Percentiles rank a stretch among this genome's conserved stretches.
These are phyloP conservation scores for Phthorimaea operculella DNA, from an alignment of 1,140 invertebrate genomes.

Conservation along the genomic window DNA sequence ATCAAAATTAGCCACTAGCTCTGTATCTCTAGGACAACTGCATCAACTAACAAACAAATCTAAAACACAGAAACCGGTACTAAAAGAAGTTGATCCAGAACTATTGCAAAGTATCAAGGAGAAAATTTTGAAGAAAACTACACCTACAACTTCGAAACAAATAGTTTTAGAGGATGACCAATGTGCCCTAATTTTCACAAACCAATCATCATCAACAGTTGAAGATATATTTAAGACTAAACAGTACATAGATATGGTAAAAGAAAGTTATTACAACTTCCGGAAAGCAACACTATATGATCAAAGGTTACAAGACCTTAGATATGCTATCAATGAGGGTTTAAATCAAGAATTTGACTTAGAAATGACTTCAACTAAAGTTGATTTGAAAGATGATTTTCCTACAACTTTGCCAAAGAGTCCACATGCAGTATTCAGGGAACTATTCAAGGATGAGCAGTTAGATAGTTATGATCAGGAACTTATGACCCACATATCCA, in stretches of 20 bases:
- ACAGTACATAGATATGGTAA: slow-evolving; percentile 52
- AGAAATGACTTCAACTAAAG: slow-evolving; percentile 17
- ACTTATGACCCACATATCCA: slow-evolving; percentile 45
- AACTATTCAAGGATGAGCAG: slow-evolving; percentile 47
- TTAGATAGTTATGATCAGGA: slow-evolving; percentile 55
- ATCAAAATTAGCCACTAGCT: slow-evolving; percentile 70
- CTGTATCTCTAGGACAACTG: slow-evolving; percentile 69
- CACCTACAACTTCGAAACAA: slow-evolving; percentile 18
- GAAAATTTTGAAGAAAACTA: slow-evolving; percentile 50
- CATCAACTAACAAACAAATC: slow-evolving; percentile 65
- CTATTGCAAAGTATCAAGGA: slow-evolving; percentile 54
- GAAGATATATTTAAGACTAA: slow-evolving; percentile 51
- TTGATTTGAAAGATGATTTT: slow-evolving; percentile 8
- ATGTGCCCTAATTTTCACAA: slow-evolving; percentile 58
- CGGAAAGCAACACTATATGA: slow-evolving; percentile 59
- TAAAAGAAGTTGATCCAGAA: slow-evolving; percentile 54
- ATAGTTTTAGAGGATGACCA: slow-evolving; percentile 56
- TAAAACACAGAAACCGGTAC: slow-evolving; percentile 30
- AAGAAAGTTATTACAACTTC: slow-evolving; percentile 66
- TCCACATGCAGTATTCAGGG: slow-evolving; percentile 54
- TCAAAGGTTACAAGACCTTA: slow-evolving; percentile 58
- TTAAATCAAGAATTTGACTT: slow-evolving; percentile 52
- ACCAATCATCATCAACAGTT: slow-evolving; percentile 43
- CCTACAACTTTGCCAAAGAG: slow-evolving; percentile 31
- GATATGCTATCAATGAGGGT: slow-evolving; percentile 64